These are phyloP conservation scores for Hydropotes inermis DNA, from an alignment of 2,113 vertebrate species.

Conservation along the genomic window DNA sequence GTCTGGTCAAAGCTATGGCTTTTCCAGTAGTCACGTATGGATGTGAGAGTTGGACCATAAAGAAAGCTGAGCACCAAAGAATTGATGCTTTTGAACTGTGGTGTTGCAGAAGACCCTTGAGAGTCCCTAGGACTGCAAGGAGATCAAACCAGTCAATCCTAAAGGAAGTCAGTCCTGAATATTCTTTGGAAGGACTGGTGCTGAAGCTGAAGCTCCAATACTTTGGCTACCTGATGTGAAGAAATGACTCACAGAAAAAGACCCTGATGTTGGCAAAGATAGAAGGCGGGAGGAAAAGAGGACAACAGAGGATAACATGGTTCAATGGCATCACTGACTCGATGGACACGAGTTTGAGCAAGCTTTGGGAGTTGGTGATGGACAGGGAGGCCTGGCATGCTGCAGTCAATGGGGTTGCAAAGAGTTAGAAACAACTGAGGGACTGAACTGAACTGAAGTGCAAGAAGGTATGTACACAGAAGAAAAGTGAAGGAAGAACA, in stretches of 20 bases:
- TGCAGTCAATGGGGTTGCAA: not conserved
- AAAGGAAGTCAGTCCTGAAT: not conserved
- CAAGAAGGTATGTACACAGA: not conserved
- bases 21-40: not conserved
- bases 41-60: not conserved
- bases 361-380: not conserved
- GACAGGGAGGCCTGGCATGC: not conserved
- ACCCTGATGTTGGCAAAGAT: not conserved
- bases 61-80: not conserved
- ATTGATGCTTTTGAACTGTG: not conserved
- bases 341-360: not conserved
- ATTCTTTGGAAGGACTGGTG: not conserved
- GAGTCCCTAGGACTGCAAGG: not conserved
- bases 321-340: not conserved
- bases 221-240: not conserved
- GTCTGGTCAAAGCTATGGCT: not conserved
- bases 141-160: not conserved
- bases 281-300: not conserved
- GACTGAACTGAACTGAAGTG: not conserved
- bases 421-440: accelerated
- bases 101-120: not conserved
- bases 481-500: not conserved
- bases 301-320: not conserved
- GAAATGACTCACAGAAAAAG: not conserved
- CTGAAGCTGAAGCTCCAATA: not conserved